A percentile compares a stretch with the other conserved stretches of the same genome.
Evolutionary conservation across 2,888 invertebrate genomes (phyloP).

Genomic region (Papilio elwesi): DNA sequence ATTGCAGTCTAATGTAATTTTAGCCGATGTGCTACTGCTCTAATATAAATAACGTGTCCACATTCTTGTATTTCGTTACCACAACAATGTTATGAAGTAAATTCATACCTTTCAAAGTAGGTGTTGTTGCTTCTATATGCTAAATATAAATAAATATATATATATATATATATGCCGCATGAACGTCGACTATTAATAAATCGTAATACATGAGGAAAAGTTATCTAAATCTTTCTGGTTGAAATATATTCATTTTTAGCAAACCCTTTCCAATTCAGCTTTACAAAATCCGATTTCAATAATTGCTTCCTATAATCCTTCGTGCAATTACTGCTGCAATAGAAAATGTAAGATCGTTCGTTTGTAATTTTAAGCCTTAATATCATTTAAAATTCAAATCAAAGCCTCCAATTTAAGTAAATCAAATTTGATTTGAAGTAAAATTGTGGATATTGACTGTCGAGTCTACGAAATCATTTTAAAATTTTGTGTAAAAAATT

Average conservation of each 20-base stretch:
- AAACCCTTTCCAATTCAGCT: conserved; percentile 20
- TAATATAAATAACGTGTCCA: too few species aligned
- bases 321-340: conserved; percentile 7
- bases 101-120: too few species aligned
- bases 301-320: conserved; percentile 21
- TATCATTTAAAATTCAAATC: not conserved
- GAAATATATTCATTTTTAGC: conserved; percentile 25
- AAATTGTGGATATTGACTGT: not conserved
- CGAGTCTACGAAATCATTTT: too few species aligned
- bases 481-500: too few species aligned
- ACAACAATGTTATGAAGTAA: too few species aligned
- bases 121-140: too few species aligned
- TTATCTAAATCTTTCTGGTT: not conserved
- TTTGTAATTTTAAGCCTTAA: not conserved
- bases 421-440: not conserved
- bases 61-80: too few species aligned
- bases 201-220: not conserved
- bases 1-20: too few species aligned
- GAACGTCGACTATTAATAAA: too few species aligned
- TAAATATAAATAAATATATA: too few species aligned
- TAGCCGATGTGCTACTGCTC: too few species aligned
- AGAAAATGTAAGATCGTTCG: not conserved
- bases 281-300: conserved; percentile 24
- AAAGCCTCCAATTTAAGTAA: not conserved
- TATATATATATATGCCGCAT: too few species aligned